phyloP scores from a whole-genome alignment of 2,113 vertebrate species.

The Limanda limanda region DNA sequence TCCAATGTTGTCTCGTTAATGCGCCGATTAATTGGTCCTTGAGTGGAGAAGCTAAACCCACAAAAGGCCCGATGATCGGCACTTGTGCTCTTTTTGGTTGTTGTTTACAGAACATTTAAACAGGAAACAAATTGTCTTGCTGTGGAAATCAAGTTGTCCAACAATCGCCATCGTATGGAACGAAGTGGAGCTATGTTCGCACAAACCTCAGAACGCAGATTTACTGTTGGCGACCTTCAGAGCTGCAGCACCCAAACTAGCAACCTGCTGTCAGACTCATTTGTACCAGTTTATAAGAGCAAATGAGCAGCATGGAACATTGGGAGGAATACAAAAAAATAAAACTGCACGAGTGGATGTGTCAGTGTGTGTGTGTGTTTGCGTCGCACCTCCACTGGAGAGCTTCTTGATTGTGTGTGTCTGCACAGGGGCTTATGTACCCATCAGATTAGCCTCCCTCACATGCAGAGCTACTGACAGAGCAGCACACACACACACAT shows the following conservation, averaged over 20 bases:
- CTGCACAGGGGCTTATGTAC: conserved; percentile 50
- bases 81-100: background rate
- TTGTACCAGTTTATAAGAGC: conserved; percentile 30
- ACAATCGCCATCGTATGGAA: background rate
- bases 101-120: background rate
- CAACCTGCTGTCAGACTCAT: conserved; percentile 50
- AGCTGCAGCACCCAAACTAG: conserved; percentile 29
- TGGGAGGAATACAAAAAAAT: background rate
- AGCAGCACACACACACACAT: conserved; percentile 47
- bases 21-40: conserved; percentile 63
- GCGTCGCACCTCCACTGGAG: conserved; percentile 37
- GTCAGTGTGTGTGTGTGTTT: background rate
- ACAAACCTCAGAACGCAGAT: background rate
- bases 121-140: background rate
- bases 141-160: background rate
- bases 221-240: background rate
- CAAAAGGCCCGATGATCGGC: conserved; percentile 4
- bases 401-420: conserved; percentile 51
- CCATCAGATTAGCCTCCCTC: conserved; percentile 62
- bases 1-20: conserved; percentile 43
- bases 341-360: background rate
- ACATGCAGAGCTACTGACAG: conserved; percentile 41
- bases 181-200: background rate
- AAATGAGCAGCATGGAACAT: conserved; percentile 46
- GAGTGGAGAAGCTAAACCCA: conserved; percentile 44